Base-by-base conservation (phyloP, 1,140 invertebrate genomes). In the Heliothis subflexa region DNA sequence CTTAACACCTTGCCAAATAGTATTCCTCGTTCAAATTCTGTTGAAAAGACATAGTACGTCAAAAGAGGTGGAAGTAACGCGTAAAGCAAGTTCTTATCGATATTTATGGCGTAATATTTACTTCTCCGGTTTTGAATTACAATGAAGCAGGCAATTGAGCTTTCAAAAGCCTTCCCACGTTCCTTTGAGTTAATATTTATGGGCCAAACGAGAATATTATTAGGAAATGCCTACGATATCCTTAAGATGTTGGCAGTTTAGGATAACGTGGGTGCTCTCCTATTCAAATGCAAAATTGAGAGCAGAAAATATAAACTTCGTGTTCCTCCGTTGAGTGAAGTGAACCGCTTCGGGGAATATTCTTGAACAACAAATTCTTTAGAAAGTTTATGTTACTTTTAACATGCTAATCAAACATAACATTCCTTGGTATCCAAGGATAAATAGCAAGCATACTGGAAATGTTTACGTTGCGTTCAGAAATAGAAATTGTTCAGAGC, bases 81-180 rank as follows among this genome's bases (percentile, higher is more conserved):
- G 72, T 75, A 75, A 64, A 75, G 47, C 25, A 68, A 50, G 33
- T 50, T 40, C 72, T 64, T 75, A 62, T 75, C 72, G 59, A 75
- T 62, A 50, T 75, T 75, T 75, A 75, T 75, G 72, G 72, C 59
- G 45, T 62, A 59, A 75, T 75, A 75, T 74, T 74, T 62, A 75
- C 59, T 33, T 62, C 40, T 52, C 52, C 11, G 40, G 45, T 62
- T 75, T 74, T 62, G 72, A 75, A 75, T 75, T 62, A 62, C 72
- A 75, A 75, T 75, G 57, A 61, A 75, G 57, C 54, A 62, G 72
- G 47, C 72, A 75, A 75, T 75, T 75, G 72, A 75, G 72, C 72
- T 75, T 75, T 75, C 72, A 75, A 75, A 75, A 75, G 57, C 52
- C 72, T 62, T 75, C 72, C 72, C 57, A 75, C 72, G 57, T 21